Percentiles rank a stretch among this genome's conserved stretches.
Evolutionary conservation across 2,797 vertebrate species (phyloP).

Genomic region (Eutrigla gurnardus): DNA sequence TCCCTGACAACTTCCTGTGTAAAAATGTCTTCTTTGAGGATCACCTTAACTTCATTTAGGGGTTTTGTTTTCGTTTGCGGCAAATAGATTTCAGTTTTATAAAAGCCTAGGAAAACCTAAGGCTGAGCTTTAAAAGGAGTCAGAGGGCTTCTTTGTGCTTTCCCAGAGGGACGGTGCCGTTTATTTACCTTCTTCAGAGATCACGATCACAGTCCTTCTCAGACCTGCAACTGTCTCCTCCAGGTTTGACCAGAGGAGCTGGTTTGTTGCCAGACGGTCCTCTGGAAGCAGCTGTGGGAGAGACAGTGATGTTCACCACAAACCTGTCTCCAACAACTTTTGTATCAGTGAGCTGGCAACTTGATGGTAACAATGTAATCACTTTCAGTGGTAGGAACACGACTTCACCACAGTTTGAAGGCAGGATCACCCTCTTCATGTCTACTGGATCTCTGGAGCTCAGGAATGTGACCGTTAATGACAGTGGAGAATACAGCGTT

Average conservation of each 20-base stretch:
- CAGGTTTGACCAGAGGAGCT: constrained; percentile 16
- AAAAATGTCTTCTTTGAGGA: background rate
- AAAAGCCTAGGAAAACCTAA: background rate
- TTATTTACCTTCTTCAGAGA: background rate
- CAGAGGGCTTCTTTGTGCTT: background rate
- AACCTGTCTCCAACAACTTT: background rate
- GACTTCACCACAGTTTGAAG: fast-evolving
- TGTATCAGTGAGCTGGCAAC: fast-evolving
- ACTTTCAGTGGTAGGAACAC: fast-evolving
- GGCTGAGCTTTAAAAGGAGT: background rate
- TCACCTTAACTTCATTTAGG: background rate
- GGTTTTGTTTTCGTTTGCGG: background rate
- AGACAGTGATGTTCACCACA: constrained; percentile 13
- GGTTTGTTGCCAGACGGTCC: constrained; percentile 40
- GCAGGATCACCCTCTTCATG: background rate
- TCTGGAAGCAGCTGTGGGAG: constrained; percentile 34
- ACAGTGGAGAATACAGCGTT: constrained; percentile 36
- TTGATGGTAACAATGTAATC: fast-evolving
- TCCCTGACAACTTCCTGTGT: background rate
- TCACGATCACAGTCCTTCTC: background rate
- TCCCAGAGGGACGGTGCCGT: background rate
- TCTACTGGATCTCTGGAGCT: constrained; percentile 14
- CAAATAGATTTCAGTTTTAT: background rate
- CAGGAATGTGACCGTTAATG: constrained; percentile 31
- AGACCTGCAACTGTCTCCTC: background rate